Base-by-base conservation (phyloP, 2,888 invertebrate genomes). In the Napeogenes inachia region DNA sequence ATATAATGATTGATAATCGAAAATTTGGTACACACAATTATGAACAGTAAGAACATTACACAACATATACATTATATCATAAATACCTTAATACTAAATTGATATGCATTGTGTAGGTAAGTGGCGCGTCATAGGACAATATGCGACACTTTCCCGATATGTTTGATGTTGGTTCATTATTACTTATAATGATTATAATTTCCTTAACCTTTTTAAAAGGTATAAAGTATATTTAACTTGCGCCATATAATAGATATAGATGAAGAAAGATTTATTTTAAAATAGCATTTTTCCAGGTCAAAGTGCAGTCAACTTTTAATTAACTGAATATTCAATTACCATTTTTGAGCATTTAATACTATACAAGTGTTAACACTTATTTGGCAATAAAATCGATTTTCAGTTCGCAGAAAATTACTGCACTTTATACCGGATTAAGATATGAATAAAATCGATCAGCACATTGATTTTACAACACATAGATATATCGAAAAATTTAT, bases 61-160 rank as follows among this genome's bases (percentile, higher is more conserved):
- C 61, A 64, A 58, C 67, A 56, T 61, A 61, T 53, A 60, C 45
- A 61, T 57, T 70, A 75, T 71, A 74, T 74, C 69, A 69, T 75
- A 72, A 70, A 75, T 76, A 75, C 70, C 79, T 81, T 82, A 83
- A 65, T 61, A 56, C 76, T 81, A 81, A 65, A 62, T 79, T 88
- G 87, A 87, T 89, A 89, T 87, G 87, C 82, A 80, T 77, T 71
- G 72, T 73, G 68, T 62, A 71, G 80, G 79, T 61, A 57, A 57
- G 56, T 53, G 56, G 46, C 50, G 50, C n/a, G 33, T 13, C 55
- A 61, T 66, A 64, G 50, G 42, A 46, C 54, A 32, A 5, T 45
- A 45, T 45, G 68, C 72, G 62, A 69, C 79, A 77, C 76, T 62
- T 71, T 68, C 74, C 73, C 75, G 86, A 86, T 85, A 85, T 84